Evolutionary conservation across 1,140 invertebrate species (phyloP), one percentile per base, ranked within the genome.

Genomic region (Atta texana): DNA sequence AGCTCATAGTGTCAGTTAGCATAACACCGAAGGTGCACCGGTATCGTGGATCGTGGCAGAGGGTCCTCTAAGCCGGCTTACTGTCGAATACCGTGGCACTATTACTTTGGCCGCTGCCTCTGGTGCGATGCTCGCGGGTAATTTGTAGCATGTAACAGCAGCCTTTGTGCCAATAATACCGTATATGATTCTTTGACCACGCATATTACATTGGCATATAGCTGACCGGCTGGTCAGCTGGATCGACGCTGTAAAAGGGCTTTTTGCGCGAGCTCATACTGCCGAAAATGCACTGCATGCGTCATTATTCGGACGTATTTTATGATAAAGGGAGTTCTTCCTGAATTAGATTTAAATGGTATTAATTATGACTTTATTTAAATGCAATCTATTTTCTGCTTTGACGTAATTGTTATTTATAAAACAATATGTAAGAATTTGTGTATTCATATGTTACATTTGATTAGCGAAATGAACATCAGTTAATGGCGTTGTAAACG

Each of bases 1-100:
- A 90, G 88, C 80, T 90, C 59, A 88, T 78, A 69, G 86, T 76
- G 89, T 90, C 89, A 81, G 80, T 90, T 90, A 88, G 88, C 80
- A 88, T 85, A 90, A 90, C 80, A 74, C 39, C 18, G 57, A 87
- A 87, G 88, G 88, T 71, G 39, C n/a, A 39, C 63, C 31, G 31
- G 88, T 84, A 89, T 89, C 85, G 88, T 57, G 66, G 66, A 89
- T 89, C 85, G 88, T 57, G 66, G 66, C 53, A 49, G 66, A 57
- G 78, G 78, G 74, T 85, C 49, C 57, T 59, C 28, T 90, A 90
- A 90, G 89, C 88, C 89, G 75, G 88, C 89, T 90, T 90, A 90
- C 24, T n/a, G 88, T 89, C 89, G 78, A 90, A 90, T 63, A 55
- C 39, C 49, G 86, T 61, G 68, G 39, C 55, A 71, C 74, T 72